A percentile compares a stretch with the other conserved stretches of the same genome.
These are phyloP conservation scores for Cyprinus carpio DNA, from an alignment of 2,113 vertebrate species.

Conservation along the genomic window DNA sequence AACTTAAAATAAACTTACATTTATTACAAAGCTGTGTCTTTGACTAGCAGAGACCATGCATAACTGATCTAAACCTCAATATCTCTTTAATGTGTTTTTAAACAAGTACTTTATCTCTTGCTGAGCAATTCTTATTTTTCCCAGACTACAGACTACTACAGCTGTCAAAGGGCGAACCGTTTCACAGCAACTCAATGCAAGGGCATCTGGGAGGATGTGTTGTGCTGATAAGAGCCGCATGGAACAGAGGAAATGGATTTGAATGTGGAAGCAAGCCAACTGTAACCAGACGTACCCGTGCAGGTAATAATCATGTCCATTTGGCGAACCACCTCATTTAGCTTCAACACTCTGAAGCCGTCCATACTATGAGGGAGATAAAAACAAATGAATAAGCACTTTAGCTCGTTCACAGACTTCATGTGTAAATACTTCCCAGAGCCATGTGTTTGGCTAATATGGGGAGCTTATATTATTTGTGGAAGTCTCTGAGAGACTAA, in stretches of 20 bases:
- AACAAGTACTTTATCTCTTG: neutral
- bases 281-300: conserved; percentile 82
- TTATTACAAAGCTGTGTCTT: neutral
- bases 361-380: conserved; percentile 87
- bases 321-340: conserved; percentile 95
- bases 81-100: neutral
- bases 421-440: neutral
- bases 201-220: conserved; percentile 28
- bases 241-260: conserved; percentile 30
- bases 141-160: conserved; percentile 17
- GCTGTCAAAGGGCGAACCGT: neutral
- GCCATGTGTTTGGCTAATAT: neutral
- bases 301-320: conserved; percentile 98
- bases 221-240: conserved; percentile 40
- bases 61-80: neutral
- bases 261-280: neutral
- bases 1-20: neutral
- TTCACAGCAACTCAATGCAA: conserved; percentile 34
- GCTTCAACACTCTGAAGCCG: conserved; percentile 95
- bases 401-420: neutral
- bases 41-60: neutral
- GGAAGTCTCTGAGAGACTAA: neutral
- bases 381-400: neutral
- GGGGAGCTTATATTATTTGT: neutral
- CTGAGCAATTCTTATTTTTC: conserved; percentile 32